Conservation (phyloP, 2,113 vertebrate genomes). For the Rhegmatorhina hoffmannsi region DNA sequence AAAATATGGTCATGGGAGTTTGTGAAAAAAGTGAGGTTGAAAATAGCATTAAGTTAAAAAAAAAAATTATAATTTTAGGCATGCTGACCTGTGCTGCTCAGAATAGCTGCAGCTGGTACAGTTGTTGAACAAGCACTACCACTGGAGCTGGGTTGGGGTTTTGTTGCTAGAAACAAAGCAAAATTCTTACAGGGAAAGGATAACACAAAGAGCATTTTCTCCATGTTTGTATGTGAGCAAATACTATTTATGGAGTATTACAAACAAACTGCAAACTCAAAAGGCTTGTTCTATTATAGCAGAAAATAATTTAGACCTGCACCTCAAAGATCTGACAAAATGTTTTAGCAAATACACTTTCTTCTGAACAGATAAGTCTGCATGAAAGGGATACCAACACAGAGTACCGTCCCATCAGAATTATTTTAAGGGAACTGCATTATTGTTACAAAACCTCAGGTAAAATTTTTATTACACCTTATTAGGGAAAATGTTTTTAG, state of each 20-base stretch:
- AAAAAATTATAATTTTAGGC: background rate
- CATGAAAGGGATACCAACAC: slow-evolving; percentile 70
- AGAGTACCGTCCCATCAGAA: slow-evolving; percentile 81
- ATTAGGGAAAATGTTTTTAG: background rate
- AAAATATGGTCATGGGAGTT: background rate
- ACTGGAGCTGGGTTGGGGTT: background rate
- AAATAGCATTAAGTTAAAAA: background rate
- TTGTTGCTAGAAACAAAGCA: background rate
- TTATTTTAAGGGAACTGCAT: slow-evolving; percentile 77
- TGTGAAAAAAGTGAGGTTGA: background rate
- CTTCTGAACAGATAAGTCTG: slow-evolving; percentile 78
- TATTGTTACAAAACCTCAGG: slow-evolving; percentile 60
- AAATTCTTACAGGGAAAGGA: background rate
- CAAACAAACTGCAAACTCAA: background rate
- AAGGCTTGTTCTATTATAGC: background rate
- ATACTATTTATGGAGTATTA: background rate
- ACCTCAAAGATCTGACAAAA: background rate
- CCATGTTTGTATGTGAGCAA: background rate
- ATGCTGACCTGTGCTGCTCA: background rate
- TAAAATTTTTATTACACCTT: slow-evolving; percentile 41
- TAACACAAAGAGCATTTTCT: background rate
- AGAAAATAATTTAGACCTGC: background rate
- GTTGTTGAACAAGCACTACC: background rate
- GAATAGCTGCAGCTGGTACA: background rate
- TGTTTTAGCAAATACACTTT: background rate